phyloP scores from a whole-genome alignment of 64 coral and sea anemone genomes.

The Actinia tenebrosa region DNA sequence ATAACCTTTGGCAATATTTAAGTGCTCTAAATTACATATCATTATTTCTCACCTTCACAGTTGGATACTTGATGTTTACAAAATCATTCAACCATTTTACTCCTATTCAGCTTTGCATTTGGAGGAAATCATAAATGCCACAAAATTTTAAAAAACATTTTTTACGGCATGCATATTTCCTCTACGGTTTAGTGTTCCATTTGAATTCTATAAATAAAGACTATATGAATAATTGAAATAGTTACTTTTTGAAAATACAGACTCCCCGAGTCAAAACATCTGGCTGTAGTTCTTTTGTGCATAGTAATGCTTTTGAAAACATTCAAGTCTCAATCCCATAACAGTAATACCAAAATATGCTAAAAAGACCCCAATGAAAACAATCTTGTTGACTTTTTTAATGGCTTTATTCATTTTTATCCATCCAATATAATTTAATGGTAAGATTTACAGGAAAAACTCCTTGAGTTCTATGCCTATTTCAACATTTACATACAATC shows the following conservation, averaged over 20 bases:
- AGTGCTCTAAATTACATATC: neutral
- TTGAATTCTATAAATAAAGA: neutral
- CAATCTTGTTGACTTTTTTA: neutral
- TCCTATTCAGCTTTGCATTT: neutral
- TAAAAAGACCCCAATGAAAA: neutral
- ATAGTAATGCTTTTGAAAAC: neutral
- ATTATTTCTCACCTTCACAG: neutral
- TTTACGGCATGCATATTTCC: neutral
- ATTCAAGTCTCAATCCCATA: neutral
- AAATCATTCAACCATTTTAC: neutral
- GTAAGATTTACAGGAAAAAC: constrained; percentile 32
- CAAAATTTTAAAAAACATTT: neutral
- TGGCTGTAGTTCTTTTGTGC: neutral
- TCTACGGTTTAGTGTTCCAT: neutral
- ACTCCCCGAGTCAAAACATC: neutral
- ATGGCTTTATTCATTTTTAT: constrained; percentile 30
- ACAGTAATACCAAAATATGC: neutral
- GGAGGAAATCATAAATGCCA: neutral
- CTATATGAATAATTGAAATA: neutral
- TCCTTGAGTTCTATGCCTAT: constrained; percentile 14
- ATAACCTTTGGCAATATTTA: neutral
- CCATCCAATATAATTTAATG: constrained; percentile 43
- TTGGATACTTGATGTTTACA: neutral
- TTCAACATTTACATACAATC: constrained; percentile 25
- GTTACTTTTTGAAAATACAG: neutral